Conservation (phyloP, 2,888 invertebrate species). For the Marasmarcha lunaedactyla region DNA sequence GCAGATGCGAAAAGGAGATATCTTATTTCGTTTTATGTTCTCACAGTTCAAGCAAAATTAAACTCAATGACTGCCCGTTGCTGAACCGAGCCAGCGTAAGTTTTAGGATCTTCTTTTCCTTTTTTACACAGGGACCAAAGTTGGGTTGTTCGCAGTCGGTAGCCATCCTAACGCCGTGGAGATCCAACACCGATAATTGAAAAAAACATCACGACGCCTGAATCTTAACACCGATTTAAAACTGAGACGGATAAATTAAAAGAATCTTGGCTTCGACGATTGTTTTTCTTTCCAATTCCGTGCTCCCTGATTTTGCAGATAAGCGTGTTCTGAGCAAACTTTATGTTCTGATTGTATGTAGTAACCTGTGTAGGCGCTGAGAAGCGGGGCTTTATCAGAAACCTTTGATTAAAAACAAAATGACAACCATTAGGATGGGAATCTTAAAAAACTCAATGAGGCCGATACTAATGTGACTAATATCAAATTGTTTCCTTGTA, state of each 20-base stretch:
- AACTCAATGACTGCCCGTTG: conserved; percentile 24
- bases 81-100: conserved; percentile 22
- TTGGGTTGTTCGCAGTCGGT: conserved; percentile 40
- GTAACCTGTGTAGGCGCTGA: conserved; percentile 45
- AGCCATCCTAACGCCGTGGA: conserved; percentile 51
- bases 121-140: conserved; percentile 16
- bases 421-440: conserved; percentile 9
- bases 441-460: too few relatives aligned
- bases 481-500: too few relatives aligned
- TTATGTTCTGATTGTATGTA: conserved; percentile 46
- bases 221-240: conserved; percentile 66
- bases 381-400: conserved; percentile 25
- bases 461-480: too few relatives aligned
- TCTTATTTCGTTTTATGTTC: conserved; percentile 9
- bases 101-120: conserved; percentile 21
- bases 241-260: conserved; percentile 64
- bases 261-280: conserved; percentile 44
- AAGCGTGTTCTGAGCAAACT: conserved; percentile 52
- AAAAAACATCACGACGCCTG: conserved; percentile 54
- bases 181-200: conserved; percentile 57
- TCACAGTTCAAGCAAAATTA: conserved; percentile 15
- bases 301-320: conserved; percentile 43
- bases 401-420: conserved; percentile 39
- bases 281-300: conserved; percentile 50
- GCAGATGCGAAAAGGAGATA: neutral